These are phyloP conservation scores for Riptortus pedestris DNA, from an alignment of 1,140 invertebrate species.

Conservation along the genomic window DNA sequence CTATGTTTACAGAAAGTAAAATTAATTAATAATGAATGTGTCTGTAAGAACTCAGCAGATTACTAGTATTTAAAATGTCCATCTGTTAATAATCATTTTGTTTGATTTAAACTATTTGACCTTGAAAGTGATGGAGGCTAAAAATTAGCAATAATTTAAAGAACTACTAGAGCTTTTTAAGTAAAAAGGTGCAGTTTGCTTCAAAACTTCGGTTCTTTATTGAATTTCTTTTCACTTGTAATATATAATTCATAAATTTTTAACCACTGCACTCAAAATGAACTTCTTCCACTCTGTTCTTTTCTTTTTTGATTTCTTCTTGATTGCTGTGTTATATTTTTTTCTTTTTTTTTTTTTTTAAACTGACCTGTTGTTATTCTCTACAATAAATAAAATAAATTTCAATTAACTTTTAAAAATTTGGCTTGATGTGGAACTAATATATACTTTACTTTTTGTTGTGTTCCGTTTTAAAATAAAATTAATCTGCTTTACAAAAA, in stretches of 20 bases:
- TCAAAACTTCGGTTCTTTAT: constrained; percentile 20
- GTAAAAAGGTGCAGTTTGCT: constrained; percentile 35
- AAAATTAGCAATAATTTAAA: constrained; percentile 12
- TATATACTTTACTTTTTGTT: neutral
- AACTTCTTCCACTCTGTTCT: constrained; percentile 6
- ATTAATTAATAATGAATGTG: neutral
- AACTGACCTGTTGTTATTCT: neutral
- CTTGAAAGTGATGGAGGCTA: constrained; percentile 15
- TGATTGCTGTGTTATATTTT: neutral
- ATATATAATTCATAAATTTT: neutral
- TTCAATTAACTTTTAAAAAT: neutral
- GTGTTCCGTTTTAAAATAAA: too few species aligned
- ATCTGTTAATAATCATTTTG: neutral
- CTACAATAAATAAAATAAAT: neutral
- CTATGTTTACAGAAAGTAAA: too few species aligned
- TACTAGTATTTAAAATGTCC: too few species aligned
- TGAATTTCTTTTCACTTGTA: neutral
- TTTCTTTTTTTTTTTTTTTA: neutral
- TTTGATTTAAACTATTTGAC: constrained; percentile 1
- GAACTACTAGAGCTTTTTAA: constrained; percentile 29
- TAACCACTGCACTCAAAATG: constrained; percentile 4
- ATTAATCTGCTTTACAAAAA: too few species aligned
- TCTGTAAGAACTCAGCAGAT: too few species aligned
- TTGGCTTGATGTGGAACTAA: neutral
- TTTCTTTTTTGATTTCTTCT: neutral